Evolutionary conservation across 2,888 invertebrate species (phyloP), one percentile per base, ranked within the genome.

Genomic region (Tineola bisselliella): DNA sequence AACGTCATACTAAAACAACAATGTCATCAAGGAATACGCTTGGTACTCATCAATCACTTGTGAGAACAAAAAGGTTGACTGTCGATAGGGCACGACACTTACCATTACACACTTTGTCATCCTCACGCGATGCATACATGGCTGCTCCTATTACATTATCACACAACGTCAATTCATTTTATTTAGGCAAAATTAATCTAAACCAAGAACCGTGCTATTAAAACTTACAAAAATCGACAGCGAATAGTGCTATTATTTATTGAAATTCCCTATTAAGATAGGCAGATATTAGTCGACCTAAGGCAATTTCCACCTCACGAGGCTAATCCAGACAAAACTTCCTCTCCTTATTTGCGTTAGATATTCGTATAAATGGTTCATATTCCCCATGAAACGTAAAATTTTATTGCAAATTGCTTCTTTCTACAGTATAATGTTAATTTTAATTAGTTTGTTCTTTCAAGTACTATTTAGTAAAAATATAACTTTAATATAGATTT

Each of bases 41-140:
- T 68, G 70, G 68, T 67, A 68, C 66, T 72, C 76, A 84, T 83
- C 83, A 80, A 84, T 84, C 79, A 76, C 72, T 63, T 62, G 64
- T 8, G 67, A 72, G 72, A 31, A 79, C 77, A 81, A 81, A 83
- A 81, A 81, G 72, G 67, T 69, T 62, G 64, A 69, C 68, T 68
- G 72, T 70, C 73, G 76, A 80, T 78, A 78, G 76, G 72, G 75
- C 76, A 75, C 73, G 74, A 68, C 71, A 70, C 66, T 68, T 68
- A 67, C 67, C 70, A 66, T 69, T 64, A 65, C 68, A 68, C 72
- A 75, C 75, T 78, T 73, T 74, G 75, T 78, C 73, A 74, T 68
- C n/a, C 38, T 48, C 48, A 10, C 48, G 15, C 15, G 48, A 15
- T 48, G 48, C 48, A 48, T 48, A 17, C 48, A 38, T 12, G 11